Base-by-base conservation (phyloP, 1,140 invertebrate species). In the Diprion similis region DNA sequence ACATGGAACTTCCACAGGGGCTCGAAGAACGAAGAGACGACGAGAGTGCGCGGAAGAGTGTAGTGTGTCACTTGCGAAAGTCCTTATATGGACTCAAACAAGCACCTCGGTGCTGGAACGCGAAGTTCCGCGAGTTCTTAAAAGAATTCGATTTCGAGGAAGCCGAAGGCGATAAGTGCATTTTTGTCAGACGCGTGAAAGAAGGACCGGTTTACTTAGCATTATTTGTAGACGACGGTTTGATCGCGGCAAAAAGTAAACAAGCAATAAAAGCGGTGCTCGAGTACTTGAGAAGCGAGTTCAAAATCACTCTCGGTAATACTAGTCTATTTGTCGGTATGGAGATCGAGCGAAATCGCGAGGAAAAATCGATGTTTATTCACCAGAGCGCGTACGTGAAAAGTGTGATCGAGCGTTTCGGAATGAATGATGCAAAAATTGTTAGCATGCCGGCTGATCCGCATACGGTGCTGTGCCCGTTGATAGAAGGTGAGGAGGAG, bases 291-390 rank as follows among this genome's bases (percentile, higher is more conserved):
- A 75, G 15, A n/a, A 46, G 24, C 24, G 18, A 72, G 66, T 78
- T 78, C 37, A 68, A 76, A 46, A 75, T 78, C 0, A 78, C 65
- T 18, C 45, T 66, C 45, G 18, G 46, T 46, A 19, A 74, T 1
- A 11, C 72, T 10, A 70, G 67, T 78, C 76, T 48, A 74, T 80
- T 19, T 78, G 76, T 17, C 84, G 80, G 76, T 76, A 11, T 59
- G 51, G 85, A 83, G 71, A 82, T 79, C 13, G 75, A 82, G 0
- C 77, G 76, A 75, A 81, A 82, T 79, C 13, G 75, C 82, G 0
- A 77, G 76, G 73, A 81, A 79, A 77, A 73, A 75, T 71, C 82
- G 80, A 64, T 77, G 77, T 68, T 79, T 68, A 15, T 88, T 81
- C 82, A 82, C 82, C 74, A 74, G 79, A 73, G 79, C 66, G 72